phyloP scores from a whole-genome alignment of 2,113 vertebrate genomes.

The Anser cygnoides region DNA sequence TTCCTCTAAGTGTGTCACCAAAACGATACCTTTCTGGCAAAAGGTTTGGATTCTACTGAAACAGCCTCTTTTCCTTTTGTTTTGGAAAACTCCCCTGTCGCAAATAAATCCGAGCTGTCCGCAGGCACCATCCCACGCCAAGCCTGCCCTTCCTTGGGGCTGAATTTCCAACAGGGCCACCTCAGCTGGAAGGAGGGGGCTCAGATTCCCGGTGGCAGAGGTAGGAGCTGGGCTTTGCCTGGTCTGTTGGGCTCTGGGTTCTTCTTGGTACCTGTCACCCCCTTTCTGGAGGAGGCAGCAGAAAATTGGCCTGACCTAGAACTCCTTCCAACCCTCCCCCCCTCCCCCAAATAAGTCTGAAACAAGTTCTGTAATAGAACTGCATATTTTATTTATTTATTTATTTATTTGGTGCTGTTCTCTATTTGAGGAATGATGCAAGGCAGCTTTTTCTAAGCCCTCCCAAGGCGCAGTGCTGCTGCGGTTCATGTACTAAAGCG shows the following conservation, averaged over 20 bases:
- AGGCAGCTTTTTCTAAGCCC: background rate
- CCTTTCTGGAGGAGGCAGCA: background rate
- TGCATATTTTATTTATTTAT: rapidly evolving
- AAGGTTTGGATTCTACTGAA: constrained; percentile 6
- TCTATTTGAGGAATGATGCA: background rate
- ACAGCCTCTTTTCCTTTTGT: constrained; percentile 7
- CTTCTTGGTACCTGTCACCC: background rate
- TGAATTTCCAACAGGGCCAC: background rate
- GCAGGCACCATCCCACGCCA: background rate
- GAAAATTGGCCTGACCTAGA: background rate
- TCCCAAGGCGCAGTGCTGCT: background rate
- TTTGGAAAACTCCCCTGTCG: constrained; percentile 41
- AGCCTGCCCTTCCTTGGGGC: background rate
- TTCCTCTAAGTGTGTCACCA: background rate
- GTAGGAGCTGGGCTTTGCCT: background rate
- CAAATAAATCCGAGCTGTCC: background rate
- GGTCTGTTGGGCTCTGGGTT: background rate
- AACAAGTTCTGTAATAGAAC: background rate
- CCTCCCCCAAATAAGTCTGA: background rate
- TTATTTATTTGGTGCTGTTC: background rate
- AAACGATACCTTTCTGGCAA: constrained; percentile 43
- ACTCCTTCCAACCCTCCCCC: background rate
- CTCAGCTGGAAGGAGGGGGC: background rate
- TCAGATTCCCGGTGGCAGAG: background rate
- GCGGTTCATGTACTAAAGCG: background rate